Evolutionary conservation across 2,797 vertebrate genomes (phyloP).

Genomic region (Rhinella marina): DNA sequence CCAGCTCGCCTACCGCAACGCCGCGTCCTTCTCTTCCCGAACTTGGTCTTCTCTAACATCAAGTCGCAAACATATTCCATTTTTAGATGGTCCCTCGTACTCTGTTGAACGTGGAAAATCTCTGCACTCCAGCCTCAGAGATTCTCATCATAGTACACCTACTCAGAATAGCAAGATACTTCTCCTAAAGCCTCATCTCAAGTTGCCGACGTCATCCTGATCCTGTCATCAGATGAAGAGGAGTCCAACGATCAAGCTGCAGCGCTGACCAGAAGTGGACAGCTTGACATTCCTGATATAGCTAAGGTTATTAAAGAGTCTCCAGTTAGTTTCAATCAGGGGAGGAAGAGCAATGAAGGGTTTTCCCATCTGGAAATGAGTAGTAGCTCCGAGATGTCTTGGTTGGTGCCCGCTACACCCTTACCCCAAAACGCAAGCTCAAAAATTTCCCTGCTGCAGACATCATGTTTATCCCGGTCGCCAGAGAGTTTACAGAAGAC

Average conservation of each 20-base stretch:
- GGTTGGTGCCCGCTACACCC: conserved; percentile 88
- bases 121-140: not conserved
- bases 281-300: not conserved
- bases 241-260: conserved; percentile 60
- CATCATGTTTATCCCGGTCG: not conserved
- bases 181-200: conserved; percentile 52
- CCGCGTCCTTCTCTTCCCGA: not conserved
- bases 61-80: not conserved
- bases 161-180: conserved; percentile 63
- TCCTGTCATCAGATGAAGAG: conserved; percentile 88
- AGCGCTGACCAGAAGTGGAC: not conserved
- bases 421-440: conserved; percentile 59
- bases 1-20: not conserved
- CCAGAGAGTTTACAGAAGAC: not conserved
- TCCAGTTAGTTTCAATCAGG: conserved; percentile 23
- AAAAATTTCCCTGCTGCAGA: conserved; percentile 65
- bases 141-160: conserved; percentile 57
- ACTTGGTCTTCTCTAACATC: conserved; percentile 38
- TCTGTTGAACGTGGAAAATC: not conserved
- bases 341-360: conserved; percentile 24
- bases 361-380: conserved; percentile 34
- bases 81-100: not conserved
- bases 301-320: conserved; percentile 42
- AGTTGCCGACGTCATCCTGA: conserved; percentile 78
- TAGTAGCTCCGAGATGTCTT: conserved; percentile 80